Evolutionary conservation across 92 coral and sea anemone species (phyloP).

Genomic region (Siderastrea siderea): DNA sequence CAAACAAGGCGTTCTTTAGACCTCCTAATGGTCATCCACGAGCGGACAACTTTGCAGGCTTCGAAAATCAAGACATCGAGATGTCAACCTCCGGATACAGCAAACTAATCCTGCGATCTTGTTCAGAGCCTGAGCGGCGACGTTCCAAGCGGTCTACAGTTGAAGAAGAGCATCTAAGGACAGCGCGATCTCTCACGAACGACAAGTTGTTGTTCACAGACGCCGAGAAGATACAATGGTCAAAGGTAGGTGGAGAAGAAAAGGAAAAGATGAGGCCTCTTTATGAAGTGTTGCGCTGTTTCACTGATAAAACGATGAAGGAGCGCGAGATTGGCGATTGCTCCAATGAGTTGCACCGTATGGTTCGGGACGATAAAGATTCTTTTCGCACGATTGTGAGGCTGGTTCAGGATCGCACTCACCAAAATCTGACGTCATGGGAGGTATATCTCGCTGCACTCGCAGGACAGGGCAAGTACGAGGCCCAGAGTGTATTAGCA

Average conservation of each 20-base stretch:
- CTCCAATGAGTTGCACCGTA: conserved; percentile 84
- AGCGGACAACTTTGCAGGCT: conserved; percentile 74
- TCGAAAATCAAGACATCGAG: conserved; percentile 82
- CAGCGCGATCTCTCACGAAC: conserved; percentile 52
- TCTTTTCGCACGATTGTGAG: conserved; percentile 60
- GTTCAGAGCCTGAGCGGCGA: conserved; percentile 42
- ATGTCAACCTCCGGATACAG: conserved; percentile 90
- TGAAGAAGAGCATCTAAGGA: conserved; percentile 29
- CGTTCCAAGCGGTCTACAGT: conserved; percentile 54
- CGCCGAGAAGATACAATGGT: conserved; percentile 69
- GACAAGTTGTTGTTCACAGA: conserved; percentile 78
- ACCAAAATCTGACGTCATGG: conserved; percentile 94
- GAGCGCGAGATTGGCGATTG: conserved; percentile 89
- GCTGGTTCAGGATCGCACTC: conserved; percentile 72
- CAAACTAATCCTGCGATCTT: conserved; percentile 71
- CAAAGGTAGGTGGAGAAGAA: conserved; percentile 76
- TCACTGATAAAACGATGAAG: conserved; percentile 77
- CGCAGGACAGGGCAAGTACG: conserved; percentile 78
- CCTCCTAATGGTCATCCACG: conserved; percentile 79
- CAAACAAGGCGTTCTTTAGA: conserved; percentile 69
- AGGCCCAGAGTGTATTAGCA: conserved; percentile 85
- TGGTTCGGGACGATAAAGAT: conserved; percentile 68
- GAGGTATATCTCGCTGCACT: conserved; percentile 80
- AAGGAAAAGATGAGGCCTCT: conserved; percentile 75
- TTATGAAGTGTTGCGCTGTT: conserved; percentile 90